These are phyloP conservation scores for Temnothorax ravouxi DNA, from an alignment of 2,888 invertebrate genomes.

Conservation along the genomic window DNA sequence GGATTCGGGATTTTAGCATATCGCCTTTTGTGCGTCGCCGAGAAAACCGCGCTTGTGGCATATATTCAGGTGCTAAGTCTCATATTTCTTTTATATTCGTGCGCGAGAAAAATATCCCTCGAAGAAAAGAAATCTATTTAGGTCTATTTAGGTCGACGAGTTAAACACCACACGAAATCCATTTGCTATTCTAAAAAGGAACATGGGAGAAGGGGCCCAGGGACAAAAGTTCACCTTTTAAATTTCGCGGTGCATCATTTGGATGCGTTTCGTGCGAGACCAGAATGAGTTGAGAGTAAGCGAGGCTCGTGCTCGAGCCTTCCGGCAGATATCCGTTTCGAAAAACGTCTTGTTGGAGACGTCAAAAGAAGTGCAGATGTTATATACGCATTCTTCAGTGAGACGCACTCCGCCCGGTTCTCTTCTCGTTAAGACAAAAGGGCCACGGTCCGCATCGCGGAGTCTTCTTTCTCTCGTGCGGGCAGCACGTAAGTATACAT, in stretches of 20 bases:
- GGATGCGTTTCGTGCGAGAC: constrained; percentile 42
- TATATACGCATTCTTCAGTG: constrained; percentile 63
- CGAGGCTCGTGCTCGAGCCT: constrained; percentile 31
- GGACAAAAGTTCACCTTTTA: constrained; percentile 29
- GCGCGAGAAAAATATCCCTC: constrained; percentile 18
- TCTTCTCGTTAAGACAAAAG: constrained; percentile 77
- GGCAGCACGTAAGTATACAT: constrained; percentile 61
- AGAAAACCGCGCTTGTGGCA: constrained; percentile 13
- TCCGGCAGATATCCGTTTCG: constrained; percentile 54
- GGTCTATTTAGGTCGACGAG: constrained; percentile 22
- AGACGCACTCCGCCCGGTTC: constrained; percentile 58
- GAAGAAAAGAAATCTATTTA: constrained; percentile 48
- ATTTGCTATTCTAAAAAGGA: constrained; percentile 29
- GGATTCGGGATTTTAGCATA: constrained; percentile 49
- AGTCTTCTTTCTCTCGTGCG: constrained; percentile 73
- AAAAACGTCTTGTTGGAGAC: constrained; percentile 45
- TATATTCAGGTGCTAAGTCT: constrained; percentile 14
- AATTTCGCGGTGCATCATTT: constrained; percentile 25
- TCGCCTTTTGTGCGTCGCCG: constrained; percentile 34
- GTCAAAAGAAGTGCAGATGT: constrained; percentile 72
- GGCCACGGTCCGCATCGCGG: constrained; percentile 61
- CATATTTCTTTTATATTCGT: constrained; percentile 15
- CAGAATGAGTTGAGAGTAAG: constrained; percentile 26
- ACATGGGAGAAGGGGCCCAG: not conserved
- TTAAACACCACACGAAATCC: constrained; percentile 40